Percentiles rank a stretch among this genome's conserved stretches.
These are phyloP conservation scores for Rousettus madagascariensis DNA, from an alignment of 2,797 vertebrate species.

Conservation along the genomic window DNA sequence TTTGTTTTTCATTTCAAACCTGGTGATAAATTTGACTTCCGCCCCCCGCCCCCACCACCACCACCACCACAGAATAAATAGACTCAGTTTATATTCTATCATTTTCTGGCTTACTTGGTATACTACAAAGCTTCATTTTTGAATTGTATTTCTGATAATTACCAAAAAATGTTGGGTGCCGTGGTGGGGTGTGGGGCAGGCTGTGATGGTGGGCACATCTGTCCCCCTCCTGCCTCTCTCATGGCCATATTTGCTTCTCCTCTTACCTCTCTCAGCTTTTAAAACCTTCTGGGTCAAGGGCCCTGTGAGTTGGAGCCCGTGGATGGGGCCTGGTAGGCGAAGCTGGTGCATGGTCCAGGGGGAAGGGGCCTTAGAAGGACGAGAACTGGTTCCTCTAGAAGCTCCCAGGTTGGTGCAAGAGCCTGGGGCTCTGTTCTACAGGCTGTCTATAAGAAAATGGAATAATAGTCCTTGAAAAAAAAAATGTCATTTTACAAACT, in stretches of 20 bases:
- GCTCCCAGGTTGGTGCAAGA: background rate
- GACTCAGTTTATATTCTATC: background rate
- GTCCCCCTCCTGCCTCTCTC: background rate
- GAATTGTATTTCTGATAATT: background rate
- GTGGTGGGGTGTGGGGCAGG: background rate
- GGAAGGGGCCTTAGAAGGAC: background rate
- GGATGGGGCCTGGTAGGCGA: background rate
- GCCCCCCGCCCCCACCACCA: too few relatives aligned
- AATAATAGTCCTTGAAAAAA: background rate
- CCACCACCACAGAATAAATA: background rate
- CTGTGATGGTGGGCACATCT: accelerated
- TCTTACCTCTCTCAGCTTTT: background rate
- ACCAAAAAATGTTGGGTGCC: background rate
- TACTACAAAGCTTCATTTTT: background rate
- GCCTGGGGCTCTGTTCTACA: background rate
- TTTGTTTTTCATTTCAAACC: background rate
- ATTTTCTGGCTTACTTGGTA: background rate
- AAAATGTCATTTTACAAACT: background rate
- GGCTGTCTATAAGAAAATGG: background rate
- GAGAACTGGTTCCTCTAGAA: background rate
- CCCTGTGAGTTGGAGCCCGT: too few relatives aligned
- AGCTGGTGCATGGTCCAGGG: accelerated
- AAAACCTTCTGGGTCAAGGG: background rate
- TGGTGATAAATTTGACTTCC: background rate
- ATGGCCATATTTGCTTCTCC: accelerated